A percentile compares a stretch with the other conserved stretches of the same genome.
These are phyloP conservation scores for Myotis pilosus DNA, from an alignment of 2,797 vertebrate species.

Conservation along the genomic window DNA sequence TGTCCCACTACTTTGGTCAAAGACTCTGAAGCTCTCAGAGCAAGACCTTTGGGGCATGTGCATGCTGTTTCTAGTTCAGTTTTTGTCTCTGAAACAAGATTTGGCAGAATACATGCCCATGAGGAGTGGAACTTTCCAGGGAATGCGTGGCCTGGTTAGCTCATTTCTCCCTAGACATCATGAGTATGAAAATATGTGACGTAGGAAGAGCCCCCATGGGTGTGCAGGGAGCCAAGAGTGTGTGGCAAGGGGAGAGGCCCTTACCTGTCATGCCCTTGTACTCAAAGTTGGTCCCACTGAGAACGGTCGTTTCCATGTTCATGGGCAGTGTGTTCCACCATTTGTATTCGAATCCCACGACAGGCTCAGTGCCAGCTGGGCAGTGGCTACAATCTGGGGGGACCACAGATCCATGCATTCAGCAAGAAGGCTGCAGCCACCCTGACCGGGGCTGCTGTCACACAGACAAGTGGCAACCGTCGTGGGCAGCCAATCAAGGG, in stretches of 20 bases:
- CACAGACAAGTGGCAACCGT: not conserved
- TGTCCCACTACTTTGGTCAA: not conserved
- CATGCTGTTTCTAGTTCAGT: not conserved
- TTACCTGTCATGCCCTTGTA: slow-evolving; percentile 89
- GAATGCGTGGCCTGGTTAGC: not conserved
- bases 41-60: not conserved
- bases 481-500: not conserved
- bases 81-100: not conserved
- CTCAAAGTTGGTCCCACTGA: slow-evolving; percentile 87
- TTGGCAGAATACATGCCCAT: not conserved
- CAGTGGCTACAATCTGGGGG: slow-evolving; percentile 89
- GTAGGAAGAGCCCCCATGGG: not conserved
- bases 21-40: not conserved
- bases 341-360: slow-evolving; percentile 93
- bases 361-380: slow-evolving; percentile 91
- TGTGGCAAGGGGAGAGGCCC: not conserved
- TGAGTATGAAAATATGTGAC: not conserved
- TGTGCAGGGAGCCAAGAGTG: not conserved
- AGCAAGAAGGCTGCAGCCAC: not conserved
- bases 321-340: slow-evolving; percentile 96
- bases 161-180: not conserved
- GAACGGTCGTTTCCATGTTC: slow-evolving; percentile 92
- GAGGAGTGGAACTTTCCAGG: not conserved
- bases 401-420: not conserved
- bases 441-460: not conserved